These are phyloP conservation scores for Sebastolobus alascanus DNA, from an alignment of 2,797 vertebrate species.

Conservation along the genomic window DNA sequence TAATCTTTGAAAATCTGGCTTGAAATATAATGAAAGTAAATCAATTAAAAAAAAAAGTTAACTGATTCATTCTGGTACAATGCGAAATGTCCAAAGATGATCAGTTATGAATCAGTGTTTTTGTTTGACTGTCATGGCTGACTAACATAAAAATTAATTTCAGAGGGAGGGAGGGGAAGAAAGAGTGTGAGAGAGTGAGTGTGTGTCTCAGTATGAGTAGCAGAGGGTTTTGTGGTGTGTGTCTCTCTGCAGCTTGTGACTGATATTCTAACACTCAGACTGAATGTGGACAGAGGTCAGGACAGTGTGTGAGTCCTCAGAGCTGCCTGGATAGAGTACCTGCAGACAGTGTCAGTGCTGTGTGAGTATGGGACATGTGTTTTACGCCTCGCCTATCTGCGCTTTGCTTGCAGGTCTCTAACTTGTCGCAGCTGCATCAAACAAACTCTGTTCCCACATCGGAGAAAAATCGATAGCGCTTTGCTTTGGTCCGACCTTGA, in stretches of 20 bases:
- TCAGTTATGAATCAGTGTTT: slow-evolving; percentile 70
- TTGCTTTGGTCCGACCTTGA: slow-evolving; percentile 71
- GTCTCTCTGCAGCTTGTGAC: slow-evolving; percentile 39
- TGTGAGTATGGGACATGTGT: slow-evolving; percentile 75
- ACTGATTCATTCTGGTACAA: slow-evolving; percentile 26
- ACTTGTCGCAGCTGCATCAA: slow-evolving; percentile 77
- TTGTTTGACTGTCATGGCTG: slow-evolving; percentile 54
- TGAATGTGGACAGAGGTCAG: slow-evolving; percentile 14
- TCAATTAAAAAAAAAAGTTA: neutral
- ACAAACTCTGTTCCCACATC: slow-evolving; percentile 75
- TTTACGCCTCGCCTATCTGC: slow-evolving; percentile 62
- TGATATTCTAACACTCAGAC: slow-evolving; percentile 11
- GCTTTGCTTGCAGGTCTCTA: slow-evolving; percentile 48
- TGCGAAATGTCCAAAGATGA: slow-evolving; percentile 33
- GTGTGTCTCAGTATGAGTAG: neutral
- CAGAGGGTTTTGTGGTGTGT: slow-evolving; percentile 19
- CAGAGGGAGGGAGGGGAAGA: slow-evolving; percentile 12
- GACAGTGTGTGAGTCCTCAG: slow-evolving; percentile 11
- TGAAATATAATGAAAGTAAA: neutral
- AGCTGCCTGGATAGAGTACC: slow-evolving; percentile 7
- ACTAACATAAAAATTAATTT: slow-evolving; percentile 35
- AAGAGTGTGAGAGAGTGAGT: neutral
- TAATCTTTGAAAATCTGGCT: neutral
- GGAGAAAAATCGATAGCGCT: slow-evolving; percentile 57
- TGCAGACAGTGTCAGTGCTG: slow-evolving; percentile 29